Percentiles rank a stretch among this genome's conserved stretches.
Conservation (phyloP, 2,113 vertebrate species). For the Microtus richardsoni region DNA sequence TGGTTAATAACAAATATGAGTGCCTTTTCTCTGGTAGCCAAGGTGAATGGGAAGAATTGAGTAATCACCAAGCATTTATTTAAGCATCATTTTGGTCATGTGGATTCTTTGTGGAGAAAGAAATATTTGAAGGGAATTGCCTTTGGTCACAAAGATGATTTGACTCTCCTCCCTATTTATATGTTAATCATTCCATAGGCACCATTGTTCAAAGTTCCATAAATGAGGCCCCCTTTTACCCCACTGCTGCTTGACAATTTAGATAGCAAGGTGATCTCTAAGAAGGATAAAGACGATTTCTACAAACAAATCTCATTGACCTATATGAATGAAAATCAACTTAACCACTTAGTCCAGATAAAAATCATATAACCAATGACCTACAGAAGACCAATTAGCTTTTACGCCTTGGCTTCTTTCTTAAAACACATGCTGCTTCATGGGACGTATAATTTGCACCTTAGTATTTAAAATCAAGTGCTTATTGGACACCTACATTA, state of each 20-base stretch:
- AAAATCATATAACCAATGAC: not conserved
- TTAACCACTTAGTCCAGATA: not conserved
- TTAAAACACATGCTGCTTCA: not conserved
- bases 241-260: not conserved
- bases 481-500: not conserved
- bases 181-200: slow-evolving; percentile 84
- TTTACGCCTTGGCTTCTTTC: not conserved
- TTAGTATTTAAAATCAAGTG: not conserved
- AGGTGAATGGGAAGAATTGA: slow-evolving; percentile 88
- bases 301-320: slow-evolving; percentile 17
- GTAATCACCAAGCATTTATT: slow-evolving; percentile 88
- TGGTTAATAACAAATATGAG: slow-evolving; percentile 85
- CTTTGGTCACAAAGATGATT: slow-evolving; percentile 86
- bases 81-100: slow-evolving; percentile 91
- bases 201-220: slow-evolving; percentile 83
- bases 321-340: not conserved
- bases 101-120: slow-evolving; percentile 85
- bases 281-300: not conserved
- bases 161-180: slow-evolving; percentile 85
- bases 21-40: slow-evolving; percentile 86
- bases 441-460: not conserved
- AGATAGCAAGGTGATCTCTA: slow-evolving; percentile 31
- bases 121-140: slow-evolving; percentile 85
- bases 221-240: slow-evolving; percentile 64
- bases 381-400: not conserved